Percentiles rank a stretch among this genome's conserved stretches.
These are phyloP conservation scores for Gymnogyps californianus DNA, from an alignment of 2,113 vertebrate species.

Conservation along the genomic window DNA sequence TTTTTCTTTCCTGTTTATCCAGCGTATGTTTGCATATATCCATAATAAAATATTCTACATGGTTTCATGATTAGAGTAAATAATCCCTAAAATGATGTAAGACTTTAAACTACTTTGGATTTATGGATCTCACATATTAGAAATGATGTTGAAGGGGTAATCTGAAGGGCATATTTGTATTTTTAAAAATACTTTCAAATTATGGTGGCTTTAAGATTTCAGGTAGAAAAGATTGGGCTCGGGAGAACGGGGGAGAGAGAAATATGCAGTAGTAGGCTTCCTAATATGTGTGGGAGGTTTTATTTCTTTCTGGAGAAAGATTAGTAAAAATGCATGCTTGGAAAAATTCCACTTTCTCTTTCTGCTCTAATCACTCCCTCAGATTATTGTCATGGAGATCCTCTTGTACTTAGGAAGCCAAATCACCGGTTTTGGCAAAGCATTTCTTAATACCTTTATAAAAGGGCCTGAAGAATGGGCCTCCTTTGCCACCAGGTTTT, in stretches of 20 bases:
- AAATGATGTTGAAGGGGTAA: neutral
- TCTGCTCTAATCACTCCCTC: conserved; percentile 24
- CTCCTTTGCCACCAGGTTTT: neutral
- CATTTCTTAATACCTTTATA: neutral
- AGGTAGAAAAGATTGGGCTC: neutral
- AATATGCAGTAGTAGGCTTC: neutral
- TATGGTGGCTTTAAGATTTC: neutral
- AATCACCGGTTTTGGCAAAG: neutral
- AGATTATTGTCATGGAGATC: conserved; percentile 57
- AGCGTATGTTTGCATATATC: neutral
- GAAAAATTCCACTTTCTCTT: conserved; percentile 26
- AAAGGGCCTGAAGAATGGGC: neutral
- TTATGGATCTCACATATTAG: neutral
- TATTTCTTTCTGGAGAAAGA: conserved; percentile 31
- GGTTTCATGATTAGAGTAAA: neutral
- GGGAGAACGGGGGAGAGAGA: neutral
- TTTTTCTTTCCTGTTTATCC: conserved; percentile 16
- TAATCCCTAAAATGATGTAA: neutral
- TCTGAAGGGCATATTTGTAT: neutral
- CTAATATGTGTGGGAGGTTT: neutral
- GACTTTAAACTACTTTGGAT: neutral
- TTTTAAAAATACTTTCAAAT: neutral
- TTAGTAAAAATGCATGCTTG: conserved; percentile 13
- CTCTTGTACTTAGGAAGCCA: neutral
- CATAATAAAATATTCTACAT: neutral